A percentile compares a stretch with the other conserved stretches of the same genome.
Conservation (phyloP, 2,888 invertebrate genomes). For the Rhagophthalmus giganteus region DNA sequence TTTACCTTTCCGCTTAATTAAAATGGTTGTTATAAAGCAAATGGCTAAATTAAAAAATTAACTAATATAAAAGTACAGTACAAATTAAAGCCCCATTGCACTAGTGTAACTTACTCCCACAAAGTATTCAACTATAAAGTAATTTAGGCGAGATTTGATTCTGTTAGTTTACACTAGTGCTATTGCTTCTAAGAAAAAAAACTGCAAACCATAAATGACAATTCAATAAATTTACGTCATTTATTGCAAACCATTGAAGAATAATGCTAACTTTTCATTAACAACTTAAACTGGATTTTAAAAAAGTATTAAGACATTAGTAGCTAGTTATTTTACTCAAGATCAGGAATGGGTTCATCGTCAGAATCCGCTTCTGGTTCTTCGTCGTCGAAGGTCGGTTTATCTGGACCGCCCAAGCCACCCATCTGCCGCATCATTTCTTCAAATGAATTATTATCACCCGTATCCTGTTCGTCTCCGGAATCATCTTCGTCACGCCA, state of each 20-base stretch:
- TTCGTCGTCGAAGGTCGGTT: conserved; percentile 75
- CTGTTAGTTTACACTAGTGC: too few species aligned
- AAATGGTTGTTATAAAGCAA: too few species aligned
- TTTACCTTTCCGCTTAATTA: too few species aligned
- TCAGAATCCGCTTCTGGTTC: conserved; percentile 70
- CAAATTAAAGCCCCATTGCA: too few species aligned
- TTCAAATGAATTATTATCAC: conserved; percentile 67
- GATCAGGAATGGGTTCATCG: conserved; percentile 77
- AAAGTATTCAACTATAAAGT: too few species aligned
- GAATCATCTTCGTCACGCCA: conserved; percentile 98
- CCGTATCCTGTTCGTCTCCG: conserved; percentile 70
- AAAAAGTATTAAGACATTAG: conserved; percentile 23
- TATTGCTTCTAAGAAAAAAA: too few species aligned
- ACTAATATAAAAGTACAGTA: too few species aligned
- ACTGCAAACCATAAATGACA: too few species aligned
- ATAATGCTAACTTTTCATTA: not conserved
- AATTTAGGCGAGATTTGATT: too few species aligned
- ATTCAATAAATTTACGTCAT: too few species aligned
- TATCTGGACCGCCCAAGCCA: conserved; percentile 57
- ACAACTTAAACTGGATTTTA: conserved; percentile 3
- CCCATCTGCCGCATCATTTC: conserved; percentile 79
- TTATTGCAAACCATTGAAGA: conserved; percentile 4
- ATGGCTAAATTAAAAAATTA: too few species aligned
- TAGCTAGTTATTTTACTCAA: conserved; percentile 58
- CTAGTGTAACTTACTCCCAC: too few species aligned